These are phyloP conservation scores for Meta bourneti DNA, from an alignment of 2,888 invertebrate genomes.

Conservation along the genomic window DNA sequence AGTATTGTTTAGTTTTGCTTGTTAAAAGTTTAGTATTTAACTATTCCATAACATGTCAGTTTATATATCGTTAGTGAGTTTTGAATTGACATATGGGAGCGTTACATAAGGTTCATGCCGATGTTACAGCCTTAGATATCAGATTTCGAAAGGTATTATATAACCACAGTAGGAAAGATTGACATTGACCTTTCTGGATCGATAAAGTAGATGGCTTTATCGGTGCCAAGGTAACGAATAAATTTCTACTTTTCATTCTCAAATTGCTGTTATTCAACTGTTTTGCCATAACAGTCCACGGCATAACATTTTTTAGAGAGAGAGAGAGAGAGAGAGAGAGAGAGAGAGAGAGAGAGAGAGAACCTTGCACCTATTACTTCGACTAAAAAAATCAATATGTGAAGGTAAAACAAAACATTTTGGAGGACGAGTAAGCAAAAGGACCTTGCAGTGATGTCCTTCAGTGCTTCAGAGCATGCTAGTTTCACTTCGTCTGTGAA, in stretches of 20 bases:
- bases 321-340: too few species aligned
- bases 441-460: background rate
- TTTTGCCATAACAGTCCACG: background rate
- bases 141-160: background rate
- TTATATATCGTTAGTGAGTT: too few species aligned
- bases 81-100: too few species aligned
- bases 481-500: background rate
- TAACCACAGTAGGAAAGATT: background rate
- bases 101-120: too few species aligned
- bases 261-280: background rate
- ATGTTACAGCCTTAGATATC: background rate
- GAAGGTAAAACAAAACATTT: background rate
- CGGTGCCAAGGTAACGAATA: background rate
- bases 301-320: background rate
- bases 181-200: background rate
- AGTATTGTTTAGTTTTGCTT: too few species aligned
- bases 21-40: too few species aligned
- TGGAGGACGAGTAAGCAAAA: background rate
- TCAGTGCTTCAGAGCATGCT: background rate
- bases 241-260: background rate
- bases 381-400: background rate
- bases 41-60: too few species aligned
- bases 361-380: background rate
- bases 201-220: background rate
- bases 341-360: too few species aligned